Evolutionary conservation across 2,888 invertebrate genomes (phyloP), one percentile per base, ranked within the genome.

Genomic region (Lamellibrachia columna): DNA sequence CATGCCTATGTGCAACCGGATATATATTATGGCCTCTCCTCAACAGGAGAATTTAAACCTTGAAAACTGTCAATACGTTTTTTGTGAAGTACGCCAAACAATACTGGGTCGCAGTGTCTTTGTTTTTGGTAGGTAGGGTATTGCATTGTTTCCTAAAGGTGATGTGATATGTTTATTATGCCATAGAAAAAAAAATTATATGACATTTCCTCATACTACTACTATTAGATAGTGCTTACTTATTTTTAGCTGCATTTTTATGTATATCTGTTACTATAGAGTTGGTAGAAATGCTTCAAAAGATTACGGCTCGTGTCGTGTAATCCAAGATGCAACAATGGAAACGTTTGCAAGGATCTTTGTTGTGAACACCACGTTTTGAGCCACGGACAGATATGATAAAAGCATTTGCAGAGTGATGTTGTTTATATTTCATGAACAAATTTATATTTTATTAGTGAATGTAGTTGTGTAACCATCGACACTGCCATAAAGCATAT

Each of bases 361-460:
- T 75, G 22, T 75, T 6, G 22, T 1, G 22, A 75, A 75, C 75
- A 22, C 4, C 22, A 75, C 22, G 75, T 75, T 75, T 75, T 75
- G 75, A n/a, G 2, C 22, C 75, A 75, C 1, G 3, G 75, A 15
- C 22, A 3, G 75, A 22, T 75, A 75, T 75, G 22, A 75, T 4
- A 75, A 22, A 40, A 75, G 75, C 75, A 75, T 75, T 75, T 22
- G 22, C 75, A 75, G n/a, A 75, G 75, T 75, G n/a, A 75, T 15
- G 6, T 58, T 75, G 0, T 75, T n/a, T 75, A 75, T 75, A 75
- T 75, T 75, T 75, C 75, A 75, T 75, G 22, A 75, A 75, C 75
- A 22, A 75, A 75, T 75, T 75, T 75, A 75, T 75, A 75, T 75
- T 75, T 75, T n/a, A 75, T 75, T 15, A 75, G 75, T 75, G 75